phyloP scores from a whole-genome alignment of 2,888 invertebrate genomes.

The Calameuta filiformis region DNA sequence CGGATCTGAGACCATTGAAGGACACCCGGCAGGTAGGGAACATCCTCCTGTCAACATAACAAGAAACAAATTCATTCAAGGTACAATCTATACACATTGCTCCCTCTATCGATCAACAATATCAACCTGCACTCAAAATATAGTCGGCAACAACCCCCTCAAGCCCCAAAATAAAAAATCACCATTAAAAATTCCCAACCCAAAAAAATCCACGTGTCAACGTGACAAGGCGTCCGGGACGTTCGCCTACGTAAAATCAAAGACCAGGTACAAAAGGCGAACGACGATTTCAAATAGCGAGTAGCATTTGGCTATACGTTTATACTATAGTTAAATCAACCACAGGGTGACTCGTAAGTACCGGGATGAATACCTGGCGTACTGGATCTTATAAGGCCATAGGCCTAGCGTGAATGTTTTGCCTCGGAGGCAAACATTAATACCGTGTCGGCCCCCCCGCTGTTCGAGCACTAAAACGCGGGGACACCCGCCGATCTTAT shows the following conservation, averaged over 20 bases:
- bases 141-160: neutral
- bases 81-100: neutral
- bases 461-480: slow-evolving; percentile 64
- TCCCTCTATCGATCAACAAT: neutral
- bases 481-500: slow-evolving; percentile 67
- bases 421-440: slow-evolving; percentile 64
- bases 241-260: neutral
- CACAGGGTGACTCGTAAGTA: neutral
- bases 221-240: no score
- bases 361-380: neutral
- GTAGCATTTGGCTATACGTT: neutral
- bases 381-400: neutral
- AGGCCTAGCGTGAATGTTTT: slow-evolving; percentile 48
- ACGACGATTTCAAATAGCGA: neutral
- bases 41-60: slow-evolving; percentile 82
- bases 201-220: neutral
- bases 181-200: neutral
- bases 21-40: slow-evolving; percentile 97
- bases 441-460: slow-evolving; percentile 65
- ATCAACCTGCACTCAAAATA: neutral
- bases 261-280: neutral
- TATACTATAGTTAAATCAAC: neutral
- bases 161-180: no score
- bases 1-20: slow-evolving; percentile 85
- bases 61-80: slow-evolving; percentile 30